Evolutionary conservation across 2,113 vertebrate genomes (phyloP), one percentile per base, ranked within the genome.

Genomic region (Octodon degus): DNA sequence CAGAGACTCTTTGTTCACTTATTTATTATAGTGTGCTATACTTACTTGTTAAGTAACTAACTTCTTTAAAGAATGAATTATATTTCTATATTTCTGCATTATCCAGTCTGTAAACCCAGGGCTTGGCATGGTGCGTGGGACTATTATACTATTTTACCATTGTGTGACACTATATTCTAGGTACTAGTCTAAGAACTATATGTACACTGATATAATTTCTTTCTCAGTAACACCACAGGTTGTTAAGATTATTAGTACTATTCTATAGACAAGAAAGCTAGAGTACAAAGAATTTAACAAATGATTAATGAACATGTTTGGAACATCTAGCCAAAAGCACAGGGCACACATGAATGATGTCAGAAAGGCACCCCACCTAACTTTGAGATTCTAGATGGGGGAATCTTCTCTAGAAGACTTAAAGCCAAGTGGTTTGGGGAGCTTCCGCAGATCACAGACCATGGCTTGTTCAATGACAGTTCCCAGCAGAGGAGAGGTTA

Each of bases 251-350:
- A 88, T 62, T 19, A 83, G 72, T 32, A 19, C 16, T 47, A 37
- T 83, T 89, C 88, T 93, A 84, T 0, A 80, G 63, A 90, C 58
- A 34, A 92, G n/a, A 92, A 82, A 87, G 86, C 27, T 34, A 22
- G 83, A 34, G 27, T 32, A n/a, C 63, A 74, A 47, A 81, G 3
- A 74, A 82, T 76, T 90, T n/a, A 94, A 90, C 24, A 93, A 93
- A 0, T 37, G 6, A 22, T 76, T 34, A 94, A 68, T 82, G 34
- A 74, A 68, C 30, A 32, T 76, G 2, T 91, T 11, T 82, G 53
- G 60, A 43, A 30, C 12, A 70, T 4, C 22, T 19, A 65, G 24
- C 43, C 24, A 25, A 14, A 65, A 58, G 27, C 17, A 27, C 34
- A 67, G 30, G 62, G 32, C 12, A 53, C 20, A 53, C 20, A 50